These are phyloP conservation scores for Branchellion lobata DNA, from an alignment of 2,888 invertebrate genomes.

Conservation along the genomic window DNA sequence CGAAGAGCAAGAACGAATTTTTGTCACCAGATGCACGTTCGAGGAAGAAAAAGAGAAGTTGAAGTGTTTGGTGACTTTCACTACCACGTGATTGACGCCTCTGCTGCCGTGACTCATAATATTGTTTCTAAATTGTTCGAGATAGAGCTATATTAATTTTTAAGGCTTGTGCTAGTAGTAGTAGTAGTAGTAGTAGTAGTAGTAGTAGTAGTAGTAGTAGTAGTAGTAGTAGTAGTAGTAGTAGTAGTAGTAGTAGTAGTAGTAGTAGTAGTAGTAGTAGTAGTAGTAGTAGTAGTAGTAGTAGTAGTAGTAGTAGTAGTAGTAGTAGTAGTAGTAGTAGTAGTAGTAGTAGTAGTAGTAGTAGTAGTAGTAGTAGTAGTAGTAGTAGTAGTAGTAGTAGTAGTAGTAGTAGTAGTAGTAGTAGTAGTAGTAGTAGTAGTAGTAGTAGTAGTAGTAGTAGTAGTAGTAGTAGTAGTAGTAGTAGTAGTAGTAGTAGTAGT, in stretches of 20 bases:
- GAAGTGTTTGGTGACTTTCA: too few relatives aligned
- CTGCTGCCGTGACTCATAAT: too few relatives aligned
- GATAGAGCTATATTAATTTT: too few relatives aligned
- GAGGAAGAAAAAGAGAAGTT: too few relatives aligned
- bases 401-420: slow-evolving; percentile 8
- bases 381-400: slow-evolving; percentile 39
- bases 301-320: slow-evolving; percentile 39
- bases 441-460: slow-evolving; percentile 13
- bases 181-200: too few relatives aligned
- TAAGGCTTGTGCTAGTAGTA: too few relatives aligned
- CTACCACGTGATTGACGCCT: too few relatives aligned
- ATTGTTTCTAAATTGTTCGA: too few relatives aligned
- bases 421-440: slow-evolving; percentile 23
- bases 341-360: slow-evolving; percentile 17
- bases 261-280: slow-evolving; percentile 35
- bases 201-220: too few relatives aligned
- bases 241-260: slow-evolving; percentile 22
- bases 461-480: slow-evolving; percentile 24
- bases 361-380: slow-evolving; percentile 35
- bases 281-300: slow-evolving; percentile 39
- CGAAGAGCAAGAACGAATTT: too few relatives aligned
- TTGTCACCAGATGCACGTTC: too few relatives aligned
- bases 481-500: slow-evolving; percentile 29
- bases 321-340: slow-evolving; percentile 39
- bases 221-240: not conserved